phyloP scores from a whole-genome alignment of 2,888 invertebrate species.

The Spodoptera picta region DNA sequence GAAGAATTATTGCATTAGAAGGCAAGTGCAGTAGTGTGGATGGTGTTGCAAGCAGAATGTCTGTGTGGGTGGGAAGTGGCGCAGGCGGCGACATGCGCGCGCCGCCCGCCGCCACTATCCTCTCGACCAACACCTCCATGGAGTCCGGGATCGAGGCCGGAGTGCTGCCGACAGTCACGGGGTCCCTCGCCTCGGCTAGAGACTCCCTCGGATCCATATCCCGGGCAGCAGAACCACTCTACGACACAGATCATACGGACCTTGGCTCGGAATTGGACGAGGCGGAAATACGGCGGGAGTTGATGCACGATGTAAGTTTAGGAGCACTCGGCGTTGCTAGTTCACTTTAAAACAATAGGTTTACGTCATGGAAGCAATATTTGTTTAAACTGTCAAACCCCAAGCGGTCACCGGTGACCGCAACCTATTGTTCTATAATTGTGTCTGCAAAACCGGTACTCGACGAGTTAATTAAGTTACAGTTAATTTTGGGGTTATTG shows the following conservation, averaged over 20 bases:
- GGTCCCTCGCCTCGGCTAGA: conserved; percentile 89
- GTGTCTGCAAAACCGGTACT: too few species aligned
- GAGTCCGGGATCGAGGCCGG: conserved; percentile 91
- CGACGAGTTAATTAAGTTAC: conserved; percentile 44
- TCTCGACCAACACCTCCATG: conserved; percentile 87
- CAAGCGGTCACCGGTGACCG: too few species aligned
- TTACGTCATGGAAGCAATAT: conserved; percentile 30
- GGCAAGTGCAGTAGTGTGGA: conserved; percentile 72
- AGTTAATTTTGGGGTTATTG: conserved; percentile 54
- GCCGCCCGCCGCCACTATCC: conserved; percentile 78
- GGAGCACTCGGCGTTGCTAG: conserved; percentile 1
- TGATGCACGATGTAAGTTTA: conserved; percentile 93
- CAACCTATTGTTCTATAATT: too few species aligned
- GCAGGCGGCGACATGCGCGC: conserved; percentile 75
- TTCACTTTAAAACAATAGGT: conserved; percentile 28
- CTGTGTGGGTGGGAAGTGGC: conserved; percentile 86
- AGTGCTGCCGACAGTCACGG: conserved; percentile 92
- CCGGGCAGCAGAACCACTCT: conserved; percentile 90
- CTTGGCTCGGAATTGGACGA: conserved; percentile 94
- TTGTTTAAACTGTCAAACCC: too few species aligned
- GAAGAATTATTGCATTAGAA: conserved; percentile 44
- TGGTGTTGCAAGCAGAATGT: conserved; percentile 83
- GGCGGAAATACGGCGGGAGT: conserved; percentile 92
- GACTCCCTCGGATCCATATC: conserved; percentile 89
- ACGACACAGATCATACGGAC: conserved; percentile 94